Base-by-base conservation (phyloP, 2,113 vertebrate genomes). In the Anser brachyrhynchus region DNA sequence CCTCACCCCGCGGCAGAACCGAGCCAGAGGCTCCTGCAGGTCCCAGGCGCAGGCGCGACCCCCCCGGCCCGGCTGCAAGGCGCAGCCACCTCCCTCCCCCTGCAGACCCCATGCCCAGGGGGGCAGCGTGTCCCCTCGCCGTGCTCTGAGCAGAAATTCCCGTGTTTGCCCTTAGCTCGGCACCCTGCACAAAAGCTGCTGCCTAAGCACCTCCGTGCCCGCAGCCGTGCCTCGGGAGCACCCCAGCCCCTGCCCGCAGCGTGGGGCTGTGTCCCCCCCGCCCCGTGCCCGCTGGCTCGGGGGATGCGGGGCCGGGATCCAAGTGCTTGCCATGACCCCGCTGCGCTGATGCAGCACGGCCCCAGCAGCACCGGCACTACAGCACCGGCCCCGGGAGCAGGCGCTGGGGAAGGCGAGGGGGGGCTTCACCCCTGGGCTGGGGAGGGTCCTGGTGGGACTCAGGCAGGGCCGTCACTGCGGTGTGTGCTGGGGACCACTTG, bases 311-410 rank as follows among this genome's bases (percentile, higher is more conserved):
- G 35, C 46, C 35, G 19, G n/a, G n/a, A n/a, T 55, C 58, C 41
- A 35, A 28, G 55, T 14, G 28, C 17, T 69, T 33, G 22, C 2
- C 2, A 15, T 52, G 62, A 20, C 43, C 76, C 31, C 4, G 0
- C 20, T 26, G 46, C 17, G 54, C 33, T 65, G n/a, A 21, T n/a
- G 12, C 15, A 6, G 76, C 54, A 52, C 1, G 0, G 37, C 64
- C 39, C 1, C 49, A 23, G 16, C 4, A 6, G 41, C 41, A 1
- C 35, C 33, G 22, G 31, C 57, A 52, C 14, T 39, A 31, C 64
- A 25, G 43, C 43, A 6, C 43, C 1, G 3, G 28, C 62, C 31
- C 11, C 3, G 3, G 49, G 75, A 46, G 44, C 1, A 1, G 46
- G 35, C 44, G 35, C 13, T 9, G 35, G 13, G 39, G 52, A n/a